Base-by-base conservation (phyloP, 2,797 vertebrate species). In the Streptopelia turtur region DNA sequence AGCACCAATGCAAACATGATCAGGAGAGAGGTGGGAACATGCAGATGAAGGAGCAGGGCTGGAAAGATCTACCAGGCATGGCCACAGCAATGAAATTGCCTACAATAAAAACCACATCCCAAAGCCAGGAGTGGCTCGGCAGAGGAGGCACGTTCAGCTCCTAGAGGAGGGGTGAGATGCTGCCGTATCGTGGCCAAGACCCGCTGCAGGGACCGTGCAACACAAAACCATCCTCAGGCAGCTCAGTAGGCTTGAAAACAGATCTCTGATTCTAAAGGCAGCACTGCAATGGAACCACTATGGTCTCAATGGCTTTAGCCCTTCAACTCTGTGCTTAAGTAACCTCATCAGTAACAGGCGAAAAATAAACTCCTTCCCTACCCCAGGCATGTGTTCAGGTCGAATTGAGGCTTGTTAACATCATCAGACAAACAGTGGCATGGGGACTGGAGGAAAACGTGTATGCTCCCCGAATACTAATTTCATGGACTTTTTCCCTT, bases 181-280 rank as follows among this genome's bases (percentile, higher is more conserved):
- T 79, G 63, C 61, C 2, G 0, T 2, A 6, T 31, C 5, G 0
- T 16, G 41, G 33, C 60, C 41, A 22, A 15, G n/a, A 57, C 30
- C n/a, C 0, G 0, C 76, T 16, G 11, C 2, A 1, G 18, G 31
- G 22, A 57, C 53, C 49, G 23, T 4, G 2, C 28, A 23, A 18
- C 35, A 35, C 12, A 43, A 60, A 72, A 2, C 41, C 31, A 11
- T 21, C 66, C 50, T 83, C 50, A 16, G 9, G 4, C 8, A 9
- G 21, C 4, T 11, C 2, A 2, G 9, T 16, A 8, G 47, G 52
- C 45, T 50, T 56, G 23, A 55, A 28, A 28, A 5, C 9, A 14
- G 14, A 41, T 23, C 43, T 64, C 65, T 39, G 31, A 39, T 71
- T 37, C 69, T 50, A 4, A 6, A 27, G 35, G 4, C 6, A 0